A percentile compares a stretch with the other conserved stretches of the same genome.
These are phyloP conservation scores for Ageneiosus marmoratus DNA, from an alignment of 2,113 vertebrate genomes.

Conservation along the genomic window DNA sequence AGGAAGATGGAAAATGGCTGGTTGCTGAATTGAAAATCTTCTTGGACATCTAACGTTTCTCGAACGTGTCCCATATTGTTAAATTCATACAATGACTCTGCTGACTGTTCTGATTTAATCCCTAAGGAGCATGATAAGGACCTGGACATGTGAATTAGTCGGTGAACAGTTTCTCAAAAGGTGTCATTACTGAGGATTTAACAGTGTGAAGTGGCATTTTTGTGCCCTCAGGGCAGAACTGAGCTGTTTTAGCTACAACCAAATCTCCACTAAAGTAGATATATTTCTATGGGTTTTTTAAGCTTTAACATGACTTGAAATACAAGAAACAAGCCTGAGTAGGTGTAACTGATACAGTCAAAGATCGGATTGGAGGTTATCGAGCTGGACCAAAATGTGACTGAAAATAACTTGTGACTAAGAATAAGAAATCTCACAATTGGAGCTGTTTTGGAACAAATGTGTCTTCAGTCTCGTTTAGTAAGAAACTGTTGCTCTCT, in stretches of 20 bases:
- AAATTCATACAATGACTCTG: background rate
- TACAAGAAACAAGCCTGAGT: background rate
- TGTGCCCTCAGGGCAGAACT: background rate
- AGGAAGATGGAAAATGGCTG: background rate
- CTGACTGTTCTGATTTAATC: constrained; percentile 6
- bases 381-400: background rate
- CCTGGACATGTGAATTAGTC: background rate
- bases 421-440: background rate
- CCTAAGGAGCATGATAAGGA: background rate
- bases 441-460: constrained; percentile 4
- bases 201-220: background rate
- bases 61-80: background rate
- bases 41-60: background rate
- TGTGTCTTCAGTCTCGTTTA: background rate
- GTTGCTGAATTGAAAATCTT: background rate
- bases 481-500: background rate
- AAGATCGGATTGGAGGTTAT: background rate
- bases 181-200: background rate
- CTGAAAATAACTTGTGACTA: background rate
- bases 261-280: background rate
- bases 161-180: background rate
- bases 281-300: too few species aligned
- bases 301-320: constrained; percentile 1
- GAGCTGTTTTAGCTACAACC: background rate
- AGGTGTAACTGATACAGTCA: background rate